Conservation (phyloP, 2,888 invertebrate species). For the Tipula unca region DNA sequence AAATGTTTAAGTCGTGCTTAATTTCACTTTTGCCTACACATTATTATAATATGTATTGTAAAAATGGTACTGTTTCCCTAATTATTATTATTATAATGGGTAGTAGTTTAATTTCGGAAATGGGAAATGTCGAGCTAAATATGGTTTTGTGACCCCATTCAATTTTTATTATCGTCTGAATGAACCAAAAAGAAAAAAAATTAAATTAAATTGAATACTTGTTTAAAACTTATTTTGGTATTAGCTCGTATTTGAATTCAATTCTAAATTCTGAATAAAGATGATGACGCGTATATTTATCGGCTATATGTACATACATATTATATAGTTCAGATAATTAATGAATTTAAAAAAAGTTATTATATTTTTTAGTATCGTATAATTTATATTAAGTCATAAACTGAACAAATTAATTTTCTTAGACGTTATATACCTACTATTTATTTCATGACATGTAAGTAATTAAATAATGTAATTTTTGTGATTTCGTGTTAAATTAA, state of each 20-base stretch:
- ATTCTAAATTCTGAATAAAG: background rate
- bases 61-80: background rate
- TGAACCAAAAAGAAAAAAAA: background rate
- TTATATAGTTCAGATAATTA: background rate
- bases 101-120: background rate
- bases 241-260: background rate
- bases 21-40: background rate
- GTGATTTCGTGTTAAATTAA: conserved; percentile 1
- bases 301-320: background rate
- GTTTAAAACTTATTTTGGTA: background rate
- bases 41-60: background rate
- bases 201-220: background rate
- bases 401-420: background rate
- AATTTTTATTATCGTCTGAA: background rate
- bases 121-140: background rate
- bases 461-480: background rate
- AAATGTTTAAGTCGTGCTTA: background rate
- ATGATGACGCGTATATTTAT: background rate
- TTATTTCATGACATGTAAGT: background rate
- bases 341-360: background rate
- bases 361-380: background rate
- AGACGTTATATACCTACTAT: background rate
- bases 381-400: background rate
- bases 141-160: background rate
- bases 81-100: background rate